A percentile compares a stretch with the other conserved stretches of the same genome.
Evolutionary conservation across 2,113 vertebrate genomes (phyloP).

Genomic region (Todiramphus chloris): DNA sequence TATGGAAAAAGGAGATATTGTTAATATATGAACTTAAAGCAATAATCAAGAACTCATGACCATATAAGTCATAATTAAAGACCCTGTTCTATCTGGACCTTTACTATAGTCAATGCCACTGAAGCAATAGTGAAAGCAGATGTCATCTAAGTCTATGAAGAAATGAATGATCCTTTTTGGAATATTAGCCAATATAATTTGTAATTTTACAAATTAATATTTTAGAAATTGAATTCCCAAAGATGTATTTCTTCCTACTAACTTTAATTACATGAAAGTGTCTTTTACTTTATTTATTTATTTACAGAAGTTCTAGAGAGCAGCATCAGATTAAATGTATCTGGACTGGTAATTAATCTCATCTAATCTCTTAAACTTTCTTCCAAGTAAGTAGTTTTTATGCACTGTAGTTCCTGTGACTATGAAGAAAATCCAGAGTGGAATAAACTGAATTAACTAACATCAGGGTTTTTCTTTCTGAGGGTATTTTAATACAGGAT

Average conservation of each 20-base stretch:
- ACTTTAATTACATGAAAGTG: background rate
- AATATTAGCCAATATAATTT: background rate
- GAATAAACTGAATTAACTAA: background rate
- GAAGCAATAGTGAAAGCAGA: background rate
- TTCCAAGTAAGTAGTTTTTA: background rate
- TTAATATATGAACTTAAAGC: background rate
- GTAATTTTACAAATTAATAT: background rate
- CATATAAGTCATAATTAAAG: background rate
- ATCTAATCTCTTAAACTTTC: background rate
- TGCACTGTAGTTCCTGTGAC: background rate
- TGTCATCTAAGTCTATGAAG: background rate
- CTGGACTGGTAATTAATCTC: background rate
- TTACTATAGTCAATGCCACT: background rate
- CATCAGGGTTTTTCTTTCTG: background rate
- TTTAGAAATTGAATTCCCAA: background rate
- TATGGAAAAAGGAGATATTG: conserved; percentile 44
- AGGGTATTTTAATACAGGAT: background rate
- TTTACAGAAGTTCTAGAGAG: background rate
- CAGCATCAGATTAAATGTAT: background rate
- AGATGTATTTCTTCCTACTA: background rate
- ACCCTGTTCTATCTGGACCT: background rate
- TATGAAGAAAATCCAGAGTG: background rate
- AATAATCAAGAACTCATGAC: background rate
- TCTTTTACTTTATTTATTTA: too few relatives aligned
- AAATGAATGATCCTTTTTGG: background rate